Base-by-base conservation (phyloP, 2,888 invertebrate genomes). In the Eupithecia exiguata region DNA sequence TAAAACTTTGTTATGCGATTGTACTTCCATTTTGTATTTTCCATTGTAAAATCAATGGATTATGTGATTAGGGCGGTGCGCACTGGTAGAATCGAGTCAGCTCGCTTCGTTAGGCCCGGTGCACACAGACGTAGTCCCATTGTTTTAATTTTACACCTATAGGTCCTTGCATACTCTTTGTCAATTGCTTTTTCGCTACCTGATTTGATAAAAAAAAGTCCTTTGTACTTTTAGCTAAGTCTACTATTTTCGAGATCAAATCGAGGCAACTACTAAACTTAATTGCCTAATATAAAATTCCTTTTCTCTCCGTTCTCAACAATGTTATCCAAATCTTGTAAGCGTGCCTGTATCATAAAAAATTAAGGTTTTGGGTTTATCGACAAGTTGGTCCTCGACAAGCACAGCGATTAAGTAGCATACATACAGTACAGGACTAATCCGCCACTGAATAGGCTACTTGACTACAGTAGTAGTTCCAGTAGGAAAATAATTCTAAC, bases 81-180 rank as follows among this genome's bases (percentile, higher is more conserved):
- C 84, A 77, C 80, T 80, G 80, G 76, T 35, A 36, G 62, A 87
- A 86, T 86, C 87, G 78, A 84, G 85, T 87, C 87, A 87, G 84
- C 84, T 72, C 82, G 86, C 87, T 88, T 89, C 89, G 88, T 89
- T 89, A 89, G 83, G 78, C 79, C 75, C 78, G 68, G 84, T 84
- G 83, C 84, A 87, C 86, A 89, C 80, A 75, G 82, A 74, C 76
- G 18, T 70, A 70, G 66, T 43, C 63, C 36, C 74, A 74, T 72
- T 68, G 69, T 69, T 75, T 70, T 71, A 21, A 40, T 36, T 65
- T 40, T 65, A 14, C 18, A 65, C 6, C n/a, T 40, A 6, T 21
- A 40, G 10, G 40, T 16, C n/a, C 2, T 65, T 40, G 7, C 14
- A 62, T 18, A 5, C 7, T 16, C 7, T 58, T 58, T 7, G 7